These are phyloP conservation scores for Fregetta grallaria DNA, from an alignment of 2,113 vertebrate species.

Conservation along the genomic window DNA sequence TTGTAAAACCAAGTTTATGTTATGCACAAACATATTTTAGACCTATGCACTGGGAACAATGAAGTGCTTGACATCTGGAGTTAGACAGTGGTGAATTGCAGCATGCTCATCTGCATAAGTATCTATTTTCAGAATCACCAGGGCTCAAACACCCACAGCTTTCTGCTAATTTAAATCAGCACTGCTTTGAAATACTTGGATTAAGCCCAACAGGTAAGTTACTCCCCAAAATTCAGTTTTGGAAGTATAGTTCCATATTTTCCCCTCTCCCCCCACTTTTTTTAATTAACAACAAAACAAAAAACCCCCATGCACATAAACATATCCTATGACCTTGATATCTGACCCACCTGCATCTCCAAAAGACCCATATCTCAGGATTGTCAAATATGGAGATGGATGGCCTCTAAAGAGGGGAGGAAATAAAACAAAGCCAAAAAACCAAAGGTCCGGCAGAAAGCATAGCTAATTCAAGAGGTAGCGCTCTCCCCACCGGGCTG, in stretches of 20 bases:
- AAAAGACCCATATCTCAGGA: background rate
- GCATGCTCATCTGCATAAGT: constrained; percentile 38
- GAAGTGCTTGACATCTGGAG: constrained; percentile 61
- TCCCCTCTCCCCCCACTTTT: background rate
- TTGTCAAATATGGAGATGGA: background rate
- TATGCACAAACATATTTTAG: constrained; percentile 49
- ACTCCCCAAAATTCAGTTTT: background rate
- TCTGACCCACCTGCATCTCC: background rate
- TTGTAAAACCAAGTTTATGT: constrained; percentile 33
- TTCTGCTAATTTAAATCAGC: background rate
- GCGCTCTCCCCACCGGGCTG: background rate
- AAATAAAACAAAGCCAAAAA: background rate
- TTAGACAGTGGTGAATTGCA: constrained; percentile 35
- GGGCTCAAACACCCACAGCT: background rate
- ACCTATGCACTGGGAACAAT: constrained; percentile 43
- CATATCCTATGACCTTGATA: background rate
- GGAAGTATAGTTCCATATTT: background rate
- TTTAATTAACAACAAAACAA: background rate
- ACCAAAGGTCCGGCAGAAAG: background rate
- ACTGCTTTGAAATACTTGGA: background rate
- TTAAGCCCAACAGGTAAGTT: background rate
- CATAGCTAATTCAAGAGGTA: rapidly evolving
- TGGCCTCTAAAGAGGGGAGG: background rate
- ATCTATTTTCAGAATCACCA: constrained; percentile 28
- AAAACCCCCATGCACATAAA: background rate